Conservation (phyloP, 2,888 invertebrate species). For the Amitus sp. region DNA sequence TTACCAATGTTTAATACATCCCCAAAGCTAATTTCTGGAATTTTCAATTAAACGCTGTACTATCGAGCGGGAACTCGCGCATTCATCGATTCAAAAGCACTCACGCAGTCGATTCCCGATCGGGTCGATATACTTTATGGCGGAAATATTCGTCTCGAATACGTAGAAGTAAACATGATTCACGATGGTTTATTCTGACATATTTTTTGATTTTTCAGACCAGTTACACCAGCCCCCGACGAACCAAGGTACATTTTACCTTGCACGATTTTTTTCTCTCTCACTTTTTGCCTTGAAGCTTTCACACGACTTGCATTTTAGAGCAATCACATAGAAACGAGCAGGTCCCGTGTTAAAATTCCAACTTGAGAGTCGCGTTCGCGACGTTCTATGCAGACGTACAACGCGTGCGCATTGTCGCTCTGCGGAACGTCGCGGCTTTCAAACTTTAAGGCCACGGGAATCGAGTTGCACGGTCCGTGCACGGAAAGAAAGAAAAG, state of each 20-base stretch:
- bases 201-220: constrained; percentile 49
- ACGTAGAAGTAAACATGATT: neutral
- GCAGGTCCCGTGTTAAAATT: neutral
- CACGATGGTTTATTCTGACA: constrained; percentile 21
- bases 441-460: neutral
- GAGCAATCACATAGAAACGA: constrained; percentile 39
- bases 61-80: too few species aligned
- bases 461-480: neutral
- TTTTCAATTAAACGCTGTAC: too few species aligned
- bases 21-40: too few species aligned
- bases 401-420: neutral
- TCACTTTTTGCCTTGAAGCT: constrained; percentile 37
- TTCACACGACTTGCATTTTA: constrained; percentile 38
- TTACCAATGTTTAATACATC: too few species aligned
- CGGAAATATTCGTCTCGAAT: constrained; percentile 8
- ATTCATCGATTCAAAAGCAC: too few species aligned
- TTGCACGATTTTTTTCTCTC: constrained; percentile 43
- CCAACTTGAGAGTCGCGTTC: neutral
- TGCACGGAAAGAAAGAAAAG: neutral
- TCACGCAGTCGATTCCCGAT: too few species aligned
- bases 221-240: constrained; percentile 52
- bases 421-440: neutral
- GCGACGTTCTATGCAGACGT: constrained; percentile 2
- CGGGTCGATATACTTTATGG: too few species aligned
- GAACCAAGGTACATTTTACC: constrained; percentile 48